phyloP scores from a whole-genome alignment of 2,113 vertebrate species.

The Saccopteryx bilineata region DNA sequence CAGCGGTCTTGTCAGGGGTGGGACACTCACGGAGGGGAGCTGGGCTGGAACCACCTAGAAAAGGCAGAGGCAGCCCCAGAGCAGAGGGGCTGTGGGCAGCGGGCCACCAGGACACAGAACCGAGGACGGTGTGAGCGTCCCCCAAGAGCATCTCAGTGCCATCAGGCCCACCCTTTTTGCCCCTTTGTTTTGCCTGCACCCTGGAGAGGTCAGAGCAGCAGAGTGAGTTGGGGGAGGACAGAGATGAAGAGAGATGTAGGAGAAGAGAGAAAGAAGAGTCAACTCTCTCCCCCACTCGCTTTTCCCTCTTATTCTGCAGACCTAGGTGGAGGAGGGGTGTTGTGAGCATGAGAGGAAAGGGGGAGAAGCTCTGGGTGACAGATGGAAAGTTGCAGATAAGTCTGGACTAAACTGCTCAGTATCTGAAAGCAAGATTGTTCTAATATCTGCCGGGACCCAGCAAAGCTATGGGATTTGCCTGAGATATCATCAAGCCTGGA shows the following conservation, averaged over 20 bases:
- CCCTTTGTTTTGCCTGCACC: not conserved
- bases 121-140: fast-evolving
- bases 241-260: not conserved
- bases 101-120: not conserved
- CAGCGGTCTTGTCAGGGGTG: fast-evolving
- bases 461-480: not conserved
- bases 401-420: not conserved
- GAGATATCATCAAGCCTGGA: no score
- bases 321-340: not conserved
- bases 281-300: fast-evolving
- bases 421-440: not conserved
- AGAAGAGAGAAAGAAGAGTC: not conserved
- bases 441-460: not conserved
- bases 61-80: not conserved
- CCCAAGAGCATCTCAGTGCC: not conserved
- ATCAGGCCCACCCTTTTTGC: not conserved
- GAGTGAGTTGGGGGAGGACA: not conserved
- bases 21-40: not conserved
- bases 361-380: not conserved
- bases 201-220: not conserved
- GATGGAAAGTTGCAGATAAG: not conserved
- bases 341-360: not conserved
- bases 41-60: not conserved
- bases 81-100: not conserved
- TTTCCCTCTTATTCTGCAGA: not conserved